Conservation (phyloP, 2,888 invertebrate genomes). For the Sarcophaga carnaria region DNA sequence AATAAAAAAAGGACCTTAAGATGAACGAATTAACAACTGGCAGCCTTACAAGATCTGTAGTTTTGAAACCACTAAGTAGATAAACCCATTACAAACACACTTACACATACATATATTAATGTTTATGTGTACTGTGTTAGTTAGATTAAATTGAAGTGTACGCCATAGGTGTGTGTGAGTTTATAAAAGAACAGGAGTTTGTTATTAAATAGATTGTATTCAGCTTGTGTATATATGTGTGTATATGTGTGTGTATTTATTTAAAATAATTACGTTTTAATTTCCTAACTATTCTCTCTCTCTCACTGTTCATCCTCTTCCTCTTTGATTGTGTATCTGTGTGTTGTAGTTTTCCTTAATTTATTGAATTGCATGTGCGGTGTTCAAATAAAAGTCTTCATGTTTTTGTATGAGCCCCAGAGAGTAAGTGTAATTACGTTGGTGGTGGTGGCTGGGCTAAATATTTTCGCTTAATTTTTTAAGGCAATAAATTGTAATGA, state of each 20-base stretch:
- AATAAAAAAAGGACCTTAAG: no score
- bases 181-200: no score
- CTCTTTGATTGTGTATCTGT: background rate
- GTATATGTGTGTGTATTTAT: conserved; percentile 4
- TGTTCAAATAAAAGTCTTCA: background rate
- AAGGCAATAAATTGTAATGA: conserved; percentile 56
- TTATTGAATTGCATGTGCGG: background rate
- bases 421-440: background rate
- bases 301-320: background rate
- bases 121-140: background rate
- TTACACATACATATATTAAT: background rate
- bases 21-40: no score
- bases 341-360: conserved; percentile 13
- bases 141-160: no score
- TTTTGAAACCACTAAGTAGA: background rate
- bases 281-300: conserved; percentile 6
- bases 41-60: background rate
- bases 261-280: background rate
- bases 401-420: background rate
- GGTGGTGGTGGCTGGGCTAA: conserved; percentile 13
- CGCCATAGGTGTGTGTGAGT: no score
- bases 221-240: background rate
- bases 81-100: background rate
- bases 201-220: no score
- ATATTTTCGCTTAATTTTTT: conserved; percentile 43